Base-by-base conservation (phyloP, 2,888 invertebrate species). In the Homarus gammarus region DNA sequence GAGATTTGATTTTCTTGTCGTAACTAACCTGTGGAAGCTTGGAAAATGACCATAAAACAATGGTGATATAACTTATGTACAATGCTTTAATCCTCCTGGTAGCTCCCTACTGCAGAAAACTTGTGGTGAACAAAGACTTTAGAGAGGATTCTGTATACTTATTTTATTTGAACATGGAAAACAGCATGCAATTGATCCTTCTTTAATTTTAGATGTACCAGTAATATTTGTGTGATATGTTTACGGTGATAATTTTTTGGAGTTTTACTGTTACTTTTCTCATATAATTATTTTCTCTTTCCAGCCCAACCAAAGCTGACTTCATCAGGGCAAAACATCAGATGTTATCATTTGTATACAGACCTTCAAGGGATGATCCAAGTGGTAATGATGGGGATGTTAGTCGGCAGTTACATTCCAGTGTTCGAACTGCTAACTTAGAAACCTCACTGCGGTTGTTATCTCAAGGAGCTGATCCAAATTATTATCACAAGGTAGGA, bases 381-480 rank as follows among this genome's bases (percentile, higher is more conserved):
- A 83, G 93, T 72, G 93, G 89, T 51, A 87, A 93, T 36, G 93
- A 94, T 56, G 96, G 96, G 92, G 98, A 98, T 94, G 94, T 98
- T 27, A 98, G 97, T 92, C 96, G 97, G 93, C 98, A 99, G 94
- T 95, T 99, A n/a, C 98, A 99, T 94, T 98, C 98, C 72, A 98
- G 98, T 93, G 99, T 99, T 40, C 95, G 99, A 92, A 99, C 99
- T 79, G 96, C 96, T 85, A 99, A 99, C 93, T 95, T 99, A 87
- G 99, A 99, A 94, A 99, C 98, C 0, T 98, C 98, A 12, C 95
- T 99, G 93, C 95, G 99, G 84, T 95, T 99, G 77, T 95, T 99
- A 75, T 98, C 98, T 0, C 97, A 98, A 93, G 99, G 99, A 79
- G 99, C 99, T 72, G 98, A 99, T 95, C 98, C 99, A 12, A 99